These are phyloP conservation scores for Mirza zaza DNA, from an alignment of 2,113 vertebrate species.

Conservation along the genomic window DNA sequence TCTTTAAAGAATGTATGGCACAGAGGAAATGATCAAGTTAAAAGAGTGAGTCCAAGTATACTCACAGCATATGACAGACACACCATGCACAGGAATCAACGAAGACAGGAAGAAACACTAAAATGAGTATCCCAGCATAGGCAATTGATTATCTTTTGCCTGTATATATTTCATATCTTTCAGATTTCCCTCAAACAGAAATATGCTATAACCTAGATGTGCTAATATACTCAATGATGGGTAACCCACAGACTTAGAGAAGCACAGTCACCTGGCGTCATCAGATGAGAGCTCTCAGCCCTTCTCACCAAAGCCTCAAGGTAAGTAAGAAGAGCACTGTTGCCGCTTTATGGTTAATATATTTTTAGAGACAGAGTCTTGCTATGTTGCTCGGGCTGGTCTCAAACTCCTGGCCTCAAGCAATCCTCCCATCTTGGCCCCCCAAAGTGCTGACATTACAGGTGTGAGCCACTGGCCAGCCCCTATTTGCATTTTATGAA, in stretches of 20 bases:
- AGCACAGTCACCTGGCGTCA: not conserved
- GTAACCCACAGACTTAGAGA: not conserved
- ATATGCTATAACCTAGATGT: rapidly evolving
- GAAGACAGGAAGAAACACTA: not conserved
- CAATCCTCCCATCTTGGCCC: too few species aligned
- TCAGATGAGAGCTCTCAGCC: rapidly evolving
- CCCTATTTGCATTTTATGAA: too few species aligned
- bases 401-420: too few species aligned
- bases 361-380: too few species aligned
- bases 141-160: not conserved
- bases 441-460: too few species aligned
- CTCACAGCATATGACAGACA: not conserved
- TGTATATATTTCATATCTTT: not conserved
- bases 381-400: too few species aligned
- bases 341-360: too few species aligned
- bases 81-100: not conserved
- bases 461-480: too few species aligned
- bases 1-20: not conserved
- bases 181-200: not conserved
- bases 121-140: not conserved
- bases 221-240: not conserved
- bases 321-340: not conserved
- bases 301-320: not conserved
- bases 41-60: not conserved
- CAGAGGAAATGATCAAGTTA: not conserved